A percentile compares a stretch with the other conserved stretches of the same genome.
Evolutionary conservation across 2,888 invertebrate species (phyloP).

Genomic region (Microctonus hyperodae): DNA sequence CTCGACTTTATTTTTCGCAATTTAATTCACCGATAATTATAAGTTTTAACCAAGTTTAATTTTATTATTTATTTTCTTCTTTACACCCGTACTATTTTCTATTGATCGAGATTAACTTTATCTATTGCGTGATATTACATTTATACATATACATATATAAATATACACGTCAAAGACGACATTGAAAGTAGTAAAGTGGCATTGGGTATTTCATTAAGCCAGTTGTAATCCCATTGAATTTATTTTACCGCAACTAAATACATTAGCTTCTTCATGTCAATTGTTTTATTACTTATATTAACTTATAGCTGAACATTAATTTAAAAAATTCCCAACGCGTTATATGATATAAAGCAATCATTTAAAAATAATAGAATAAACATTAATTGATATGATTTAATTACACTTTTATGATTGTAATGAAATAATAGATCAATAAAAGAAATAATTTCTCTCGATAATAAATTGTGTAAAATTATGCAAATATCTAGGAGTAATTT

Average conservation of each 20-base stretch:
- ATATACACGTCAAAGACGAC: not conserved
- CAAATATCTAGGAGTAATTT: not conserved
- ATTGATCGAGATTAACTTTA: not conserved
- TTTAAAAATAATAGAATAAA: not conserved
- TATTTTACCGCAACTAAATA: not conserved
- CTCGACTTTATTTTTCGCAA: not conserved
- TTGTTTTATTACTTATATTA: not conserved
- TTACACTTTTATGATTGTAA: not conserved
- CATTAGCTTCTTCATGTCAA: not conserved
- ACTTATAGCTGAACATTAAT: not conserved
- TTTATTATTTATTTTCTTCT: not conserved
- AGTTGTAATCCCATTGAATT: not conserved
- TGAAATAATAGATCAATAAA: not conserved
- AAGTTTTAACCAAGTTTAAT: not conserved
- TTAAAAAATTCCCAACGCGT: not conserved
- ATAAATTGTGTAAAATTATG: not conserved
- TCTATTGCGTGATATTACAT: not conserved
- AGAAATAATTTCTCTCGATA: no score
- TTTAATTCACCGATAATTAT: not conserved
- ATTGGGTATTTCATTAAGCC: not conserved
- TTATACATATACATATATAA: not conserved
- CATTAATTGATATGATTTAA: not conserved
- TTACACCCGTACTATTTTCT: not conserved
- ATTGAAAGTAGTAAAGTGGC: no score
- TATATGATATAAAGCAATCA: not conserved